Evolutionary conservation across 2,888 invertebrate genomes (phyloP).

Genomic region (Ornithoptera alexandrae): DNA sequence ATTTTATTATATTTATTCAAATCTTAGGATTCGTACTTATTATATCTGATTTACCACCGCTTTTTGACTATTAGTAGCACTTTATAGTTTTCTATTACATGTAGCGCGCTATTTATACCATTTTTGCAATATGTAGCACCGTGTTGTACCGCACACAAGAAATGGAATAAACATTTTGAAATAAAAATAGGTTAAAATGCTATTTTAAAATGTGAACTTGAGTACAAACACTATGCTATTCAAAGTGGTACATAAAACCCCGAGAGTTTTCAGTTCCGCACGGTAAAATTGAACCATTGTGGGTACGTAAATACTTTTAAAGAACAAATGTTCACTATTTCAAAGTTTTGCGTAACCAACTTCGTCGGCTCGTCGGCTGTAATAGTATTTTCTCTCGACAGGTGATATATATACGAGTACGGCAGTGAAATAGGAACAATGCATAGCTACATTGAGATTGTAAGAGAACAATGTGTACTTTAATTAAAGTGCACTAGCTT

Average conservation of each 20-base stretch:
- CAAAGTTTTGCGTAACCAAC: conserved; percentile 24
- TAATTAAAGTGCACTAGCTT: no score
- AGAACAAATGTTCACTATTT: conserved; percentile 24
- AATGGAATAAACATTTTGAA: neutral
- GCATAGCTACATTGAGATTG: neutral
- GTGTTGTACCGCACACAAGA: neutral
- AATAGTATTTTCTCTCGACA: conserved; percentile 4
- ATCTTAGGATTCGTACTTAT: no score
- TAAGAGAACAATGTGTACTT: neutral
- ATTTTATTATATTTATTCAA: no score
- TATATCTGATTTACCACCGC: no score
- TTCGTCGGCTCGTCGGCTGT: conserved; percentile 5
- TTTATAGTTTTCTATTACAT: neutral
- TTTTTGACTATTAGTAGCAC: no score
- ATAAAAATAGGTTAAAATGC: neutral
- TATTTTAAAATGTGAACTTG: conserved; percentile 5
- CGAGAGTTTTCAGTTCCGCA: conserved; percentile 8
- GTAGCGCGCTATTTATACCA: neutral
- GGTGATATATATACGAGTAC: conserved; percentile 1
- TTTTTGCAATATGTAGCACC: neutral
- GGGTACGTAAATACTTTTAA: conserved; percentile 21
- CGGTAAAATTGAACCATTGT: conserved; percentile 19
- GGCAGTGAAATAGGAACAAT: neutral
- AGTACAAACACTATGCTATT: conserved; percentile 6
- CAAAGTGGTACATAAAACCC: conserved; percentile 3